Percentiles rank a stretch among this genome's conserved stretches.
phyloP scores from a whole-genome alignment of 2,797 vertebrate species.

The Notolepis coatsorum region DNA sequence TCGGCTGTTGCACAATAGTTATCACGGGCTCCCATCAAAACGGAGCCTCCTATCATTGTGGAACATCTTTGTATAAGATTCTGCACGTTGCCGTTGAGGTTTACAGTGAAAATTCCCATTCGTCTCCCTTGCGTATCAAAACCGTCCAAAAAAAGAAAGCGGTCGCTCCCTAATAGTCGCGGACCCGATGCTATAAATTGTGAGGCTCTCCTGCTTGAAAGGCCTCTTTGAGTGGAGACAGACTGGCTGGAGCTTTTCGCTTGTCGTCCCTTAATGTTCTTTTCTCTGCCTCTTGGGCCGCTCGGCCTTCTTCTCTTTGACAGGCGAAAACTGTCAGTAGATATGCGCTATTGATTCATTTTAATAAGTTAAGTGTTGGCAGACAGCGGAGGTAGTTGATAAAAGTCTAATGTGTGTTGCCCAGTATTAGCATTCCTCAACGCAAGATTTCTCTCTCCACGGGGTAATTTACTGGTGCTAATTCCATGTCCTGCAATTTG shows the following conservation, averaged over 20 bases:
- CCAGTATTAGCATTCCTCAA: neutral
- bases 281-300: slow-evolving; percentile 9
- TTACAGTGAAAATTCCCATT: neutral
- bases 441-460: neutral
- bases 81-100: neutral
- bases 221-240: slow-evolving; percentile 36
- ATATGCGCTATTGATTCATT: slow-evolving; percentile 2
- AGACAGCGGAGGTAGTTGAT: neutral
- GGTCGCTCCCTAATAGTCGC: slow-evolving; percentile 23
- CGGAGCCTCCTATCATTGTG: too few species aligned
- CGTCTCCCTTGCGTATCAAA: neutral
- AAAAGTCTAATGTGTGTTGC: slow-evolving; percentile 3
- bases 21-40: too few species aligned
- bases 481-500: slow-evolving; percentile 1
- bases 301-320: slow-evolving; percentile 14
- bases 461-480: neutral
- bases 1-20: too few species aligned
- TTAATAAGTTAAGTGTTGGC: slow-evolving; percentile 7
- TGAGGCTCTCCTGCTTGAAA: slow-evolving; percentile 33
- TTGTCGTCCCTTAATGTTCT: slow-evolving; percentile 27
- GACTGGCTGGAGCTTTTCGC: slow-evolving; percentile 29
- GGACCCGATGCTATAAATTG: slow-evolving; percentile 38
- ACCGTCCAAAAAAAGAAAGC: slow-evolving; percentile 7
- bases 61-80: neutral
- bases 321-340: neutral